A percentile compares a stretch with the other conserved stretches of the same genome.
Conservation (phyloP, 2,113 vertebrate species). For the Oostethus manadensis region DNA sequence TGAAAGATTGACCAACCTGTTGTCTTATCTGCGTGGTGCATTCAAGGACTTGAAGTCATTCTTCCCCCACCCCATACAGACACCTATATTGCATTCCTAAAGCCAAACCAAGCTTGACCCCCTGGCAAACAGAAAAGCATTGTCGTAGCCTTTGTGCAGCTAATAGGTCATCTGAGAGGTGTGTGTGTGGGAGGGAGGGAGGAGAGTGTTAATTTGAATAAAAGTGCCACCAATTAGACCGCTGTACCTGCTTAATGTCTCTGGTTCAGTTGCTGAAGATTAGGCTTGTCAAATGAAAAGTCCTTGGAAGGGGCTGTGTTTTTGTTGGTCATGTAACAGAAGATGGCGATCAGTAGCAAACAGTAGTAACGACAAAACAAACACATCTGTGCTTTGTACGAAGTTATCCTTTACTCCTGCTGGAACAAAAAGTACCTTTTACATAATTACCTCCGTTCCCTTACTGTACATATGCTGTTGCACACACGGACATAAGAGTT, state of each 20-base stretch:
- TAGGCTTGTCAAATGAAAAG: slow-evolving; percentile 50
- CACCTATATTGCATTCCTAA: slow-evolving; percentile 48
- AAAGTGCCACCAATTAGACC: slow-evolving; percentile 59
- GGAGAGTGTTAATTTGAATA: slow-evolving; percentile 57
- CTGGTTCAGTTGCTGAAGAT: slow-evolving; percentile 49
- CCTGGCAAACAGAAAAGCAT: slow-evolving; percentile 29
- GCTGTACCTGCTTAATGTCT: slow-evolving; percentile 56
- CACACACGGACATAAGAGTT: no score
- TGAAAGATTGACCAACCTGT: slow-evolving; percentile 27
- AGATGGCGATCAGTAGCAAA: not conserved
- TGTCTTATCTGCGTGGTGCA: slow-evolving; percentile 37
- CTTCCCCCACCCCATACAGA: not conserved
- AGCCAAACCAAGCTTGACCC: slow-evolving; percentile 44
- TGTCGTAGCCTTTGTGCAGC: slow-evolving; percentile 48
- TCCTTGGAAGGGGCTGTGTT: slow-evolving; percentile 29
- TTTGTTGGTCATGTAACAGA: not conserved
- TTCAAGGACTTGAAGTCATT: slow-evolving; percentile 28
- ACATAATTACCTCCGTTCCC: no score
- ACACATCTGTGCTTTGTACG: not conserved
- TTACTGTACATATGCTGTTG: no score
- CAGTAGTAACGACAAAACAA: not conserved
- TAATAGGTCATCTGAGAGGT: slow-evolving; percentile 59
- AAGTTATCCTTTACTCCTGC: not conserved
- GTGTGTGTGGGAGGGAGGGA: slow-evolving; percentile 22
- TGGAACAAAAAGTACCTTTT: no score